Evolutionary conservation across 2,113 vertebrate genomes (phyloP), one percentile per base, ranked within the genome.

Genomic region (Rhabdornis inornatus): DNA sequence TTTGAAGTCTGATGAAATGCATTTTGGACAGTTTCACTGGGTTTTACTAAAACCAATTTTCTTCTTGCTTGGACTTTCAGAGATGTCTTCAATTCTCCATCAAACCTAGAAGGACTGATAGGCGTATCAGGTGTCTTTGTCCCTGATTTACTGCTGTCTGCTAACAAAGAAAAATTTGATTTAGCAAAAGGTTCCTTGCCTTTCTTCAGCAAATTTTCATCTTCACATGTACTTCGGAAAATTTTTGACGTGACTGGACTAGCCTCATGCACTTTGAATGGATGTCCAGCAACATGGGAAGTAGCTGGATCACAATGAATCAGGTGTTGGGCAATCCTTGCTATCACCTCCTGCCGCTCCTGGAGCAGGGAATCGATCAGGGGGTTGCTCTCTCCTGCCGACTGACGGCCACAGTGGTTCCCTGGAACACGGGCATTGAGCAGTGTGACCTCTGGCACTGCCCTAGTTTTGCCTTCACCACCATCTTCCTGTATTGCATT

Each of bases 271-370:
- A 93, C 56, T 74, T 96, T 97, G 83, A 98, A 98, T n/a, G 98
- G 97, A 44, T 71, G 98, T 1, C 97, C 97, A 50, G 98, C 94
- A 39, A 98, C 96, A 11, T 97, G 98, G 39, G 99, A 98, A 39
- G 98, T 97, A 2, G 98, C 97, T 16, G 99, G 99, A 91, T 99
- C 99, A 40, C 99, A 99, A 95, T 99, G 99, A 78, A 99, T 99
- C 91, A 99, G 97, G 91, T 99, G 99, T 33, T 99, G 99, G 60
- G 99, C 99, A 45, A 99, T 99, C 95, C 99, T 98, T 68, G 99
- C 99, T 24, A 99, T 99, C 56, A 99, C 99, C 76, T 99, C 99
- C 96, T 99, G 99, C 72, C 99, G 97, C 93, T 99, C 99, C 95
- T 99, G 99, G 78, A 99, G 99, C 94, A 99, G 97, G 30, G 98